Evolutionary conservation across 2,797 vertebrate species (phyloP).

Genomic region (Megalops cyprinoides): DNA sequence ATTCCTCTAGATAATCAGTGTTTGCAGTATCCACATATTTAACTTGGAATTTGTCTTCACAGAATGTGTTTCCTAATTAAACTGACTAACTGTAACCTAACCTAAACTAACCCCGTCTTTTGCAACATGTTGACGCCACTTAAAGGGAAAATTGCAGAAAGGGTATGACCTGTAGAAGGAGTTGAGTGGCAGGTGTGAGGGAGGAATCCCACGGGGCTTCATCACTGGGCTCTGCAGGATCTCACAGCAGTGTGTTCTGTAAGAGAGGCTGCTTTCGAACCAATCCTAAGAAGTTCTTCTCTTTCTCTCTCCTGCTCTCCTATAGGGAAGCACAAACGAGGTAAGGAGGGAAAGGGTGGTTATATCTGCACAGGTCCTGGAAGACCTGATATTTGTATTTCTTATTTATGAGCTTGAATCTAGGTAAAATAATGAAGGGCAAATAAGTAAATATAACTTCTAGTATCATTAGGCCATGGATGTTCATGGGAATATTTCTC

Average conservation of each 20-base stretch:
- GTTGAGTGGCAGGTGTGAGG: too few relatives aligned
- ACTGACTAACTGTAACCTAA: background rate
- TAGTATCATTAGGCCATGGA: background rate
- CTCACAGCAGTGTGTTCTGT: background rate
- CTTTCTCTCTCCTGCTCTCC: constrained; percentile 62
- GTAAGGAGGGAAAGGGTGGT: constrained; percentile 70
- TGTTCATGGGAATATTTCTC: background rate
- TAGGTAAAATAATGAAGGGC: background rate
- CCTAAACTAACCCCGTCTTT: too few relatives aligned
- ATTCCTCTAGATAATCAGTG: background rate
- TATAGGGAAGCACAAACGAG: constrained; percentile 97
- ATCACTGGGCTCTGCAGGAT: background rate
- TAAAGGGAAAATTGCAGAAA: background rate
- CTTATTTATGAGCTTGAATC: background rate
- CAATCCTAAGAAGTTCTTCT: constrained; percentile 13
- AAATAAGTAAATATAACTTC: too few relatives aligned
- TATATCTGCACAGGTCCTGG: background rate
- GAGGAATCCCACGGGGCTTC: background rate
- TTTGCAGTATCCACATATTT: background rate
- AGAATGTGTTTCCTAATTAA: background rate
- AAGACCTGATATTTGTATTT: background rate
- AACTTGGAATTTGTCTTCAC: background rate
- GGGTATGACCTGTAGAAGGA: too few relatives aligned
- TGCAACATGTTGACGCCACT: background rate
- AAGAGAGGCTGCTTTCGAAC: background rate